Evolutionary conservation across 2,888 invertebrate species (phyloP).

Genomic region (Eupithecia vulgata): DNA sequence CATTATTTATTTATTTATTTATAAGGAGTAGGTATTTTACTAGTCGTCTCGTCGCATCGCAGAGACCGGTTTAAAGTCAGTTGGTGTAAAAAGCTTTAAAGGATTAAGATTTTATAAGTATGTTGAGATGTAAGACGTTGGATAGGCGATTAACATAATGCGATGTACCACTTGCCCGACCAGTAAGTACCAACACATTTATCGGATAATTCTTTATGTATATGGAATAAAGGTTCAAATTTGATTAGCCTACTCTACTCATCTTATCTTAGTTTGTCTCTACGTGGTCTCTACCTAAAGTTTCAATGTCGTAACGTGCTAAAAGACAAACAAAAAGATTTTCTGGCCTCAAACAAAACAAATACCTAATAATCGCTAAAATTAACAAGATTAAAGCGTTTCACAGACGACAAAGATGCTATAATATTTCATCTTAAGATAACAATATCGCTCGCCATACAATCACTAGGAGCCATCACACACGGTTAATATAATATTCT

Average conservation of each 20-base stretch:
- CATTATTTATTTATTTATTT: too few relatives aligned
- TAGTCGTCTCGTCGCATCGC: not conserved
- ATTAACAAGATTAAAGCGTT: not conserved
- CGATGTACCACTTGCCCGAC: slow-evolving; percentile 17
- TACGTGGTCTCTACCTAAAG: not conserved
- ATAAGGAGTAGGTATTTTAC: not conserved
- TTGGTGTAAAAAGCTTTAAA: not conserved
- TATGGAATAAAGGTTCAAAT: not conserved
- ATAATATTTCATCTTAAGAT: too few relatives aligned
- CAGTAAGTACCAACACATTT: slow-evolving; percentile 9
- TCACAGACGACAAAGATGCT: too few relatives aligned
- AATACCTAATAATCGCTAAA: not conserved
- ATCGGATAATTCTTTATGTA: not conserved
- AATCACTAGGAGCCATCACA: too few relatives aligned
- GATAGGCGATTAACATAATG: slow-evolving; percentile 30
- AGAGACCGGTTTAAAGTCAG: not conserved
- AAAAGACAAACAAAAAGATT: not conserved
- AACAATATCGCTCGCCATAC: too few relatives aligned
- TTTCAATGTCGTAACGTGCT: not conserved
- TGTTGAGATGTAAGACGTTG: slow-evolving; percentile 18
- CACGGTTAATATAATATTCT: too few relatives aligned
- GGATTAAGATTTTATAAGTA: slow-evolving; percentile 22
- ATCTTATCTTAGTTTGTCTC: not conserved
- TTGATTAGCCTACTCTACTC: not conserved
- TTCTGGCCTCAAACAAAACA: not conserved